Evolutionary conservation across 2,888 invertebrate genomes (phyloP), one percentile per base, ranked within the genome.

Genomic region (Philaethria dido): DNA sequence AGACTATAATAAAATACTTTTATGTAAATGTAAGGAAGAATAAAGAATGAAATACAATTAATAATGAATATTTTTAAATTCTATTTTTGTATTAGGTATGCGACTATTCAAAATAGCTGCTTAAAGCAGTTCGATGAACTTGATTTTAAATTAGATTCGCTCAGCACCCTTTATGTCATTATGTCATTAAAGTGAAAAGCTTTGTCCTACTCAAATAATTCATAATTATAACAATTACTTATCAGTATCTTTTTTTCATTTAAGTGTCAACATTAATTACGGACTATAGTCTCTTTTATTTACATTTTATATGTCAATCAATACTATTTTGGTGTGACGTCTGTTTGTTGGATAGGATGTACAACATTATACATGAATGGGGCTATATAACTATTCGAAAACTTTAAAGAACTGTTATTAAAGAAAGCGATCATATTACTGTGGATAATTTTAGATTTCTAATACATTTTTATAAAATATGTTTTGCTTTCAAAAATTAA

Each of bases 11-110:
- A n/a, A n/a, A n/a, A n/a, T n/a, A n/a, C n/a, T n/a, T n/a, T n/a
- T n/a, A n/a, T n/a, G n/a, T n/a, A n/a, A n/a, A n/a, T n/a, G n/a
- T n/a, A n/a, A n/a, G n/a, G n/a, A n/a, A n/a, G n/a, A n/a, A n/a
- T n/a, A n/a, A n/a, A n/a, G n/a, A n/a, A n/a, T n/a, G n/a, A n/a
- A n/a, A n/a, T n/a, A n/a, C n/a, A n/a, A n/a, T n/a, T n/a, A n/a
- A n/a, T n/a, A n/a, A n/a, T n/a, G n/a, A n/a, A 48, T 25, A 48
- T 50, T 16, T 50, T 50, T 16, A 50, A 25, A 29, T 50, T 8
- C n/a, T 25, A 50, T 50, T 50, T 50, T 48, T n/a, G n/a, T n/a
- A 25, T 8, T 48, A n/a, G n/a, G n/a, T 48, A n/a, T n/a, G n/a
- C n/a, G 25, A 50, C 3, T 29, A 50, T 29, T 9, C 14, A 50